Evolutionary conservation across 2,888 invertebrate species (phyloP), one percentile per base, ranked within the genome.

Genomic region (Sceliomorpha sp.): DNA sequence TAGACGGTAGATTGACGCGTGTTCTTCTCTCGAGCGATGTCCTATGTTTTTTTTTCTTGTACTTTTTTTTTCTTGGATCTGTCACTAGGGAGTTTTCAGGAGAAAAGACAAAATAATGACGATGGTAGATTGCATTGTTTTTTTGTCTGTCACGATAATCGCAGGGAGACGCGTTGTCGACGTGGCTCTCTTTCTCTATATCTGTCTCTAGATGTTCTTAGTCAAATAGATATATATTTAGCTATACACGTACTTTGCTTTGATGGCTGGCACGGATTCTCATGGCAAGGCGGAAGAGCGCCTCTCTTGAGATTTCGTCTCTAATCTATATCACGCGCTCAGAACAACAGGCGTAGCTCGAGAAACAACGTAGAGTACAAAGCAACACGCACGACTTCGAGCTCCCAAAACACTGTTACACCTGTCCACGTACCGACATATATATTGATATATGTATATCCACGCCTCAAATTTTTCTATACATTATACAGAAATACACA

Each of bases 401-500:
- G 62, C 64, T 66, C 56, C 56, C 51, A 34, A 68, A 56, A 66
- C 63, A 58, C 9, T 10, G 14, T 39, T 31, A 59, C 58, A 72
- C 48, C 42, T 55, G 45, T 59, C 56, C 44, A 48, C 58, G 66
- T 60, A 70, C 51, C 59, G 17, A 50, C 32, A 56, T 55, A 34
- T 36, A 32, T 36, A 45, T n/a, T n/a, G n/a, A n/a, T n/a, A n/a
- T n/a, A n/a, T n/a, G n/a, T n/a, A n/a, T 45, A 63, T 56, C 56
- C 72, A 60, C 59, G 64, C 64, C 64, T 66, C 47, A 53, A 20
- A 5, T 20, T 42, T n/a, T n/a, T 62, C 42, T 66, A 36, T 51
- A 72, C 64, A 68, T 60, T 27, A 75, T 69, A 74, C 74, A 71
- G 53, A 71, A 66, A 63, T 29, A 75, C 75, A 82, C 79, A 81